phyloP scores from a whole-genome alignment of 2,888 invertebrate genomes.

The Panzeria rudis region DNA sequence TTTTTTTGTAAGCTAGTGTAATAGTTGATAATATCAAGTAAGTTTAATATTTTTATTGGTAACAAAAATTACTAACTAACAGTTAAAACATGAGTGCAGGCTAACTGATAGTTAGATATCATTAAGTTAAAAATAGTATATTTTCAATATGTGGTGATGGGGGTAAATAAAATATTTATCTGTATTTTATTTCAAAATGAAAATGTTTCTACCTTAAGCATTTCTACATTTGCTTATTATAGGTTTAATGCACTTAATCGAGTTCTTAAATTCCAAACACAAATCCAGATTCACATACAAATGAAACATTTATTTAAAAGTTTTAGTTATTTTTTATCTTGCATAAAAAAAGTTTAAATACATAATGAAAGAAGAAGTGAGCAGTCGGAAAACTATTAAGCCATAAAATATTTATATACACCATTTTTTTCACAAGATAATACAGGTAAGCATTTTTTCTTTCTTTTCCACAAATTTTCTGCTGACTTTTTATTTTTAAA shows the following conservation, averaged over 20 bases:
- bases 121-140: too few relatives aligned
- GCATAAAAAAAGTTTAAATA: neutral
- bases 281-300: neutral
- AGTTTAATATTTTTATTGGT: too few relatives aligned
- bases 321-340: neutral
- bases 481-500: too few relatives aligned
- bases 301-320: conserved; percentile 20
- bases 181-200: neutral
- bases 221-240: neutral
- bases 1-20: too few relatives aligned
- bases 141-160: too few relatives aligned
- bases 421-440: neutral
- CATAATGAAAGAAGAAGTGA: neutral
- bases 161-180: too few relatives aligned
- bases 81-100: too few relatives aligned
- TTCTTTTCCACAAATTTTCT: too few relatives aligned
- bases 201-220: neutral
- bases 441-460: neutral
- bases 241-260: conserved; percentile 21
- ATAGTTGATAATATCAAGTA: too few relatives aligned
- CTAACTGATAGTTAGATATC: too few relatives aligned
- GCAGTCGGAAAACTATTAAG: neutral
- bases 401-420: neutral
- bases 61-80: too few relatives aligned
- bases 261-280: conserved; percentile 5